A percentile compares a stretch with the other conserved stretches of the same genome.
These are phyloP conservation scores for Frankliniella fusca DNA, from an alignment of 2,888 invertebrate species.

Conservation along the genomic window DNA sequence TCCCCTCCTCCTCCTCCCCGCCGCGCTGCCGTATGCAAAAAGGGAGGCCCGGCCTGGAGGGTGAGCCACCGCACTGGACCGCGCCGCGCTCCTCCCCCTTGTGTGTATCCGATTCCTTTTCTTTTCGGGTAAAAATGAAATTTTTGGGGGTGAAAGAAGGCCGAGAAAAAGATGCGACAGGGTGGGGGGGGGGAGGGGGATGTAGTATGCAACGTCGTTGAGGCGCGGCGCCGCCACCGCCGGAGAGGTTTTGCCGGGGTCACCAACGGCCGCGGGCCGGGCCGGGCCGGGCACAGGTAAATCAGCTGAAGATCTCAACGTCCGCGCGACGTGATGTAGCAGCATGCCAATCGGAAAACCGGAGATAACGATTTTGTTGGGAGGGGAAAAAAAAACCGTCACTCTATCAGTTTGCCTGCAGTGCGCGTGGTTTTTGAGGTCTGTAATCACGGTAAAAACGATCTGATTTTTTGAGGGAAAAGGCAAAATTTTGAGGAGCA, in stretches of 20 bases:
- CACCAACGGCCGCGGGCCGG: background rate
- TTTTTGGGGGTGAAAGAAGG: constrained; percentile 22
- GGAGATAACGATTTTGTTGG: too few relatives aligned
- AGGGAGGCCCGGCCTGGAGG: background rate
- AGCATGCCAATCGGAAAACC: too few relatives aligned
- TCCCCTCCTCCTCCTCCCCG: background rate
- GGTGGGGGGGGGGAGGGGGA: constrained; percentile 33
- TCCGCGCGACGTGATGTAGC: too few relatives aligned
- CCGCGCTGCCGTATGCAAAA: background rate
- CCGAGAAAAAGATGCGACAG: constrained; percentile 24
- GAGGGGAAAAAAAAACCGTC: too few relatives aligned
- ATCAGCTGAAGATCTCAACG: too few relatives aligned
- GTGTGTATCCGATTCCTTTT: background rate
- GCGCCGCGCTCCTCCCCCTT: background rate
- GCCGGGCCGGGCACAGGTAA: too few relatives aligned
- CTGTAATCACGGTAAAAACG: too few relatives aligned
- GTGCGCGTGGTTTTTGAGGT: too few relatives aligned
- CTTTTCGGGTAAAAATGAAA: background rate
- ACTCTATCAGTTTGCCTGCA: too few relatives aligned
- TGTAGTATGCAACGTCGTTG: background rate
- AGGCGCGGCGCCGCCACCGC: background rate
- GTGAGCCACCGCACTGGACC: background rate
- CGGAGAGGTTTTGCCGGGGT: background rate
- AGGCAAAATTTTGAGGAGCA: too few relatives aligned
- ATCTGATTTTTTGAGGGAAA: too few relatives aligned